These are phyloP conservation scores for Escarpia spicata DNA, from an alignment of 2,888 invertebrate genomes.

Conservation along the genomic window DNA sequence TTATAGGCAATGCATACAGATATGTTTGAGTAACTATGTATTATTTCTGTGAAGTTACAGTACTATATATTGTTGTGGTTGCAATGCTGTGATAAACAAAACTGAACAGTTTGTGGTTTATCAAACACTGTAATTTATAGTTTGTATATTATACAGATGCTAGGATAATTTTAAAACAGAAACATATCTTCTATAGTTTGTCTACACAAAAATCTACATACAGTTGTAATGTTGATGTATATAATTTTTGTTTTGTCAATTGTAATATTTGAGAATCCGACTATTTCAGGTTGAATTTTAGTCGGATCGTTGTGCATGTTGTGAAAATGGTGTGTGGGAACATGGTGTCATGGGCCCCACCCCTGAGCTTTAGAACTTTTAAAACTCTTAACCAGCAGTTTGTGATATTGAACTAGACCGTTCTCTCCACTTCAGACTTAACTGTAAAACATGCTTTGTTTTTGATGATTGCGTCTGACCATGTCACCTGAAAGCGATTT, in stretches of 20 bases:
- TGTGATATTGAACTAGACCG: slow-evolving; percentile 13
- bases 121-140: background rate
- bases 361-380: background rate
- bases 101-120: background rate
- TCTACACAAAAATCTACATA: background rate
- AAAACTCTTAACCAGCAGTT: background rate
- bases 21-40: background rate
- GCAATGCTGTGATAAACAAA: background rate
- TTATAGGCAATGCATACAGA: background rate
- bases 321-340: background rate
- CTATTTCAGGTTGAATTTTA: background rate
- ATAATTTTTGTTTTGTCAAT: background rate
- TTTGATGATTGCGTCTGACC: too few relatives aligned
- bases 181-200: background rate
- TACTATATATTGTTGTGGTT: background rate
- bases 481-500: background rate
- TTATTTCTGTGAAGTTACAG: background rate
- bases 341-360: background rate
- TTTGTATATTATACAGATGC: background rate
- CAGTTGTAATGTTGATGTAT: background rate
- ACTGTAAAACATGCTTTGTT: background rate
- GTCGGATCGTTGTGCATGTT: background rate
- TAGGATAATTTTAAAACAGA: too few relatives aligned
- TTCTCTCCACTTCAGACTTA: background rate
- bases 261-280: background rate